Evolutionary conservation across 92 coral and sea anemone species (phyloP).

Genomic region (Micromussa lordhowensis): DNA sequence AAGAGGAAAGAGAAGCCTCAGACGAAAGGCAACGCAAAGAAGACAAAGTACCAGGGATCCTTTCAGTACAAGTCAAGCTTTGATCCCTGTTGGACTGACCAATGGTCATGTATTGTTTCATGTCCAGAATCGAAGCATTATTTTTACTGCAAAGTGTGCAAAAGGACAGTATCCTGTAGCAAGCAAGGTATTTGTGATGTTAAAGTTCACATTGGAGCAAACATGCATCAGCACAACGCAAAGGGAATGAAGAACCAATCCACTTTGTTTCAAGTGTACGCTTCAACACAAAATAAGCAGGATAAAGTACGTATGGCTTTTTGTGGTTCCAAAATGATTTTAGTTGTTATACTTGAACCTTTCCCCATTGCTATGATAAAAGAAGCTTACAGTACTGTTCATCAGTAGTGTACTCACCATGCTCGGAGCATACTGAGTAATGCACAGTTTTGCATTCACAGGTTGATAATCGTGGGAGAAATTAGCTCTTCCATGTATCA

Average conservation of each 20-base stretch:
- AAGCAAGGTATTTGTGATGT: conserved; percentile 37
- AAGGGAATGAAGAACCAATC: conserved; percentile 43
- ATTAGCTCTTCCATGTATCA: no score
- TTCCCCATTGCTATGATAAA: conserved; percentile 10
- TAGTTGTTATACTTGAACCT: background rate
- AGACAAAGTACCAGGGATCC: conserved; percentile 50
- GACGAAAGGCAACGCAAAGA: background rate
- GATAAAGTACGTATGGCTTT: conserved; percentile 31
- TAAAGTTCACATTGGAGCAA: conserved; percentile 22
- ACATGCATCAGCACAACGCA: conserved; percentile 15
- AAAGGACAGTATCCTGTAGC: conserved; percentile 9
- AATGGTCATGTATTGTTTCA: conserved; percentile 26
- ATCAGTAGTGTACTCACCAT: no score
- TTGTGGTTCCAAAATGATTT: background rate
- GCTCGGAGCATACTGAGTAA: no score
- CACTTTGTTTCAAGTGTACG: conserved; percentile 56
- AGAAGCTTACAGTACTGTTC: conserved; percentile 8
- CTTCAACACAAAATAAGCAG: conserved; percentile 35
- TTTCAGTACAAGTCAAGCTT: conserved; percentile 45
- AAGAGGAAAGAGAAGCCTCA: background rate
- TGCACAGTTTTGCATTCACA: no score
- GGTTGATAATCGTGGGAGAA: background rate
- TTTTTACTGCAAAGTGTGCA: conserved; percentile 34
- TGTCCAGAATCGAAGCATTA: conserved; percentile 14
- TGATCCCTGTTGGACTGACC: conserved; percentile 34